A percentile compares a stretch with the other conserved stretches of the same genome.
These are phyloP conservation scores for Oxyruncus cristatus DNA, from an alignment of 2,113 vertebrate species.

Conservation along the genomic window DNA sequence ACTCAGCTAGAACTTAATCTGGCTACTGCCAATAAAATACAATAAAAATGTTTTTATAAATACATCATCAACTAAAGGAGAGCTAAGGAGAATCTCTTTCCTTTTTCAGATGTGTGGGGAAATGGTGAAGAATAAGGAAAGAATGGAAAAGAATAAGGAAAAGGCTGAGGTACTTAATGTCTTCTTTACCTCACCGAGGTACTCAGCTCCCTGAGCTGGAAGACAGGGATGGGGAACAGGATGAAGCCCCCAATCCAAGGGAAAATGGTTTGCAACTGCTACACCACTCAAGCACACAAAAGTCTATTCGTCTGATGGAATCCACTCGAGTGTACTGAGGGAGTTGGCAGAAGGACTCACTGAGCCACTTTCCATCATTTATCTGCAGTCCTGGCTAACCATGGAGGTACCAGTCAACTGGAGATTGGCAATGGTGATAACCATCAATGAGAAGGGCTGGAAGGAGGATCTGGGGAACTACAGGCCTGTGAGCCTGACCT, in stretches of 20 bases:
- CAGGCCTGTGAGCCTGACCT: neutral
- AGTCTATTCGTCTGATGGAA: neutral
- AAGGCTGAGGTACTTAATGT: neutral
- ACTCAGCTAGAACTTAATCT: neutral
- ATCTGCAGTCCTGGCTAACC: neutral
- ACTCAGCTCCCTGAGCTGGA: neutral
- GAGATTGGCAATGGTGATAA: neutral
- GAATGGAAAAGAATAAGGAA: neutral
- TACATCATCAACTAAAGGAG: neutral
- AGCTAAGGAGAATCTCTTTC: neutral
- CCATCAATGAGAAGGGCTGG: neutral
- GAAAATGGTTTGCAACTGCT: neutral
- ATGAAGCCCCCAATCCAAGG: neutral
- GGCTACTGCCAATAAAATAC: neutral
- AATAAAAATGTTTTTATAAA: neutral
- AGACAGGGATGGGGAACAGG: neutral
- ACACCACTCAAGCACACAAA: neutral
- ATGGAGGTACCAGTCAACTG: too few relatives aligned
- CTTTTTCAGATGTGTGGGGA: neutral
- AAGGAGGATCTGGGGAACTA: neutral
- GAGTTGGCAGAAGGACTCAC: neutral
- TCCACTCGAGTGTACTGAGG: fast-evolving
- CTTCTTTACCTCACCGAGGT: neutral
- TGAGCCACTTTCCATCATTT: neutral
- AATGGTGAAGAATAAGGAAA: too few relatives aligned